Conservation (phyloP, 37 sponge, comb jelly and placozoan species). For the Diacarnus erythraeanus region DNA sequence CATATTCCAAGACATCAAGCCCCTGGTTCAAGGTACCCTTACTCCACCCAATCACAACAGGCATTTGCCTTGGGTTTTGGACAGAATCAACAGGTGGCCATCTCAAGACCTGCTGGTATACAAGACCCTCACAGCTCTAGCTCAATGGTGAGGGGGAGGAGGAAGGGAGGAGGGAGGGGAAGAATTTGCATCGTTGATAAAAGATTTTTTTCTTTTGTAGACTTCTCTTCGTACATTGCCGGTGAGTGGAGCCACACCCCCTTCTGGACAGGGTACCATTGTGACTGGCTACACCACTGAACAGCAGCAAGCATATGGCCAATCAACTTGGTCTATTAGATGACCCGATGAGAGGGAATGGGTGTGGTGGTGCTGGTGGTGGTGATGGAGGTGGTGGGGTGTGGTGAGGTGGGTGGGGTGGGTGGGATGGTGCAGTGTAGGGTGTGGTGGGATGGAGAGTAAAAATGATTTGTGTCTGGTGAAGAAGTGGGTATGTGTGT, state of each 20-base stretch:
- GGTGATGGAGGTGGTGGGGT: background rate
- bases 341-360: background rate
- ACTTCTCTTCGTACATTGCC: background rate
- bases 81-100: background rate
- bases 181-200: background rate
- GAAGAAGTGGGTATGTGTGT: background rate
- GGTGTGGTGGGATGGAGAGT: constrained; percentile 4
- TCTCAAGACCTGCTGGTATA: background rate
- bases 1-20: background rate
- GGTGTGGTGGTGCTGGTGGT: constrained; percentile 8
- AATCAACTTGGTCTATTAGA: background rate
- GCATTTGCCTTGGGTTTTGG: background rate
- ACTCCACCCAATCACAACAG: background rate
- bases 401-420: constrained; percentile 7
- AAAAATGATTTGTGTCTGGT: background rate
- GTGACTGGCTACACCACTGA: background rate
- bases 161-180: background rate
- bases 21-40: background rate
- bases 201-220: background rate
- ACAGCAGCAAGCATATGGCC: background rate
- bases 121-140: background rate
- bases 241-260: background rate
- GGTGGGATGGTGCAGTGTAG: constrained; percentile 5
- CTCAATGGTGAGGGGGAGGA: background rate
- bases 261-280: background rate